These are phyloP conservation scores for Acromyrmex echinatior DNA, from an alignment of 1,140 invertebrate genomes.

Conservation along the genomic window DNA sequence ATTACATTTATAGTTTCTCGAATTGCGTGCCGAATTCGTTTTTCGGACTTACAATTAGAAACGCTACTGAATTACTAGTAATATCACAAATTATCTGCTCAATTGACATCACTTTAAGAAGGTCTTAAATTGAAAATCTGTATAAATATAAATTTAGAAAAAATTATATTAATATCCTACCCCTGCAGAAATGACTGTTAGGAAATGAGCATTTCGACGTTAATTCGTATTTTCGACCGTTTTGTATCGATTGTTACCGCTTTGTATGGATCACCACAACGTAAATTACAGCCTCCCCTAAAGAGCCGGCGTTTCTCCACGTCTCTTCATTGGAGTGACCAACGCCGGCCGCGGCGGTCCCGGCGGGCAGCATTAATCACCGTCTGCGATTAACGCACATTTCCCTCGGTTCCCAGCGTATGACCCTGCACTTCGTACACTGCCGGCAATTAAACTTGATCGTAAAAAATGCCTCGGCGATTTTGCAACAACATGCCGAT, in stretches of 20 bases:
- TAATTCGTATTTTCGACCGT: neutral
- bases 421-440: constrained; percentile 35
- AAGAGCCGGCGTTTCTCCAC: constrained; percentile 64
- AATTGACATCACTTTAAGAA: too few relatives aligned
- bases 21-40: too few relatives aligned
- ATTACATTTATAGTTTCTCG: too few relatives aligned
- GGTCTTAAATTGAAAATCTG: too few relatives aligned
- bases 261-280: constrained; percentile 53
- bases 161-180: neutral
- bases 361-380: constrained; percentile 70
- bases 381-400: constrained; percentile 74
- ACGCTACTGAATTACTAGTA: too few relatives aligned
- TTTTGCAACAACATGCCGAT: constrained; percentile 35
- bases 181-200: neutral
- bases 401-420: constrained; percentile 56
- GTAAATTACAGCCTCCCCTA: constrained; percentile 68
- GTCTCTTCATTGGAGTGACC: constrained; percentile 66
- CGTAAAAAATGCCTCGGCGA: constrained; percentile 68
- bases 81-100: too few relatives aligned
- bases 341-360: constrained; percentile 44
- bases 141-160: too few relatives aligned
- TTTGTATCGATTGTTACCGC: constrained; percentile 64
- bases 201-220: constrained; percentile 4
- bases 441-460: constrained; percentile 72
- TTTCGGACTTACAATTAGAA: too few relatives aligned